These are phyloP conservation scores for Myxocyprinus asiaticus DNA, from an alignment of 2,113 vertebrate species.

Conservation along the genomic window DNA sequence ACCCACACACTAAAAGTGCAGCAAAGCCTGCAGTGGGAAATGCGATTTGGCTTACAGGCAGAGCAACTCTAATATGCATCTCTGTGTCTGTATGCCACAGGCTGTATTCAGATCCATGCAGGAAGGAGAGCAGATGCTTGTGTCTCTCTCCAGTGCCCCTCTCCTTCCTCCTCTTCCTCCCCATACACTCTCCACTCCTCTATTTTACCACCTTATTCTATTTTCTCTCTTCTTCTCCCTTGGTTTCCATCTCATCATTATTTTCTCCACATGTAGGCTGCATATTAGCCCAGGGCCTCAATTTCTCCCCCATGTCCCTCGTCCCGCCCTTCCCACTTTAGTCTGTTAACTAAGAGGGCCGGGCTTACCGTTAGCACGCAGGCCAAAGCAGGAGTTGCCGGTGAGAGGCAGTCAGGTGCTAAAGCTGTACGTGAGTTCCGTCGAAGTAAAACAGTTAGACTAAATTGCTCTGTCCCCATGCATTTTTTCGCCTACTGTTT, in stretches of 20 bases:
- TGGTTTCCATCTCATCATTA: conserved; percentile 32
- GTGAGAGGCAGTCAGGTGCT: conserved; percentile 10
- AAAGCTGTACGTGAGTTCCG: not conserved
- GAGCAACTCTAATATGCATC: conserved; percentile 47
- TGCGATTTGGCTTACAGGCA: conserved; percentile 50
- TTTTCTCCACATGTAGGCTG: conserved; percentile 57
- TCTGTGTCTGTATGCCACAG: conserved; percentile 58
- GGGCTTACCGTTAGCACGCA: conserved; percentile 35
- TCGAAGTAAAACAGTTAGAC: conserved; percentile 24
- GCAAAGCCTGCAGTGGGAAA: conserved; percentile 39
- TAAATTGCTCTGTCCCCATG: conserved; percentile 28
- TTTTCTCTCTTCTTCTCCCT: conserved; percentile 31
- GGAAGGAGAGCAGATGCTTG: conserved; percentile 62
- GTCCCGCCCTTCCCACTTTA: conserved; percentile 55
- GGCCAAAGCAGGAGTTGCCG: conserved; percentile 39
- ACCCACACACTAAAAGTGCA: not conserved
- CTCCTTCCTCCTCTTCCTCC: conserved; percentile 47
- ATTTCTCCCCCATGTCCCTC: conserved; percentile 52
- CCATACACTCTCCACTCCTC: conserved; percentile 34
- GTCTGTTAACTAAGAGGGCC: conserved; percentile 68
- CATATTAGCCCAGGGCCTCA: conserved; percentile 55
- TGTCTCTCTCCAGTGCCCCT: conserved; percentile 53
- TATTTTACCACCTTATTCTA: conserved; percentile 6
- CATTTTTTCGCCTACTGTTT: not conserved
- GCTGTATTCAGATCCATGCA: conserved; percentile 65